Conservation (phyloP, 2,113 vertebrate genomes). For the Candoia aspera region DNA sequence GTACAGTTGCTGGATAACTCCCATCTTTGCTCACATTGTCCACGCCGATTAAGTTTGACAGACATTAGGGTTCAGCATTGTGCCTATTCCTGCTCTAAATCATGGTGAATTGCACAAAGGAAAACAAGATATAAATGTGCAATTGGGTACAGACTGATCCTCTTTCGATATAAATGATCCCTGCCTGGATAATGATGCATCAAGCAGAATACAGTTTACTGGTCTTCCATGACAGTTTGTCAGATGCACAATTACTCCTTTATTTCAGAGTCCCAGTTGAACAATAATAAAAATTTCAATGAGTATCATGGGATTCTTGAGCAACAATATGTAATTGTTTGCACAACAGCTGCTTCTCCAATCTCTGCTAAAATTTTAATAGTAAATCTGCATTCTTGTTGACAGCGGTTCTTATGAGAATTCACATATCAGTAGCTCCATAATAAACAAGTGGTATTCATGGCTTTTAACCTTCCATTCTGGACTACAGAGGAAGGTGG, state of each 20-base stretch:
- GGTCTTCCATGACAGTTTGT: neutral
- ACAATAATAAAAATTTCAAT: neutral
- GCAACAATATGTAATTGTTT: neutral
- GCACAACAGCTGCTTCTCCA: neutral
- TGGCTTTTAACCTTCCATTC: neutral
- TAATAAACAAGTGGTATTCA: neutral
- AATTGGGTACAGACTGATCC: neutral
- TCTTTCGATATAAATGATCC: neutral
- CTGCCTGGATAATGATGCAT: neutral
- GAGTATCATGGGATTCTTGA: neutral
- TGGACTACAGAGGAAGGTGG: accelerated
- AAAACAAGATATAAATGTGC: neutral
- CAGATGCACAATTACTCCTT: neutral
- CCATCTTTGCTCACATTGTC: neutral
- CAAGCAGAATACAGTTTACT: neutral
- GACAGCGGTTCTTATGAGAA: neutral
- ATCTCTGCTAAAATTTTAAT: neutral
- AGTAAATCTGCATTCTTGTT: neutral
- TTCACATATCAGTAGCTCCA: slow-evolving; percentile 29
- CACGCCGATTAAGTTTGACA: neutral
- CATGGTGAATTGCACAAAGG: neutral
- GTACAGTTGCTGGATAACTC: neutral
- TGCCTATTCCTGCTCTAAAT: neutral
- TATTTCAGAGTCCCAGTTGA: neutral
- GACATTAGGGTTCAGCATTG: neutral